Evolutionary conservation across 1,140 invertebrate genomes (phyloP), one percentile per base, ranked within the genome.

Genomic region (Dolichoris vasculosae): DNA sequence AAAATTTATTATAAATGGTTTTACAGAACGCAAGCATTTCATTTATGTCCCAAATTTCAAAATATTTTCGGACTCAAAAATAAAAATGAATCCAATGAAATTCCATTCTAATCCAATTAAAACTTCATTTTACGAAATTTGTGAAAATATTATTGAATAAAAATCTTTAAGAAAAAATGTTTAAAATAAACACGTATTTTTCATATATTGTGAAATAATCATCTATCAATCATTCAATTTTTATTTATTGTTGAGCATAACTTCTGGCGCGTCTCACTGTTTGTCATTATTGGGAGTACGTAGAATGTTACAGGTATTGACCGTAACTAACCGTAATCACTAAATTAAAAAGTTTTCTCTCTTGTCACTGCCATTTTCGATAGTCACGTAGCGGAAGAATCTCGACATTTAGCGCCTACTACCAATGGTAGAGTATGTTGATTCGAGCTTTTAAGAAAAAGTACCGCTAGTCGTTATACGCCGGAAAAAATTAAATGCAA

Each of bases 311-410:
- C 82, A 46, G 73, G 73, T 43, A 23, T 77, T 46, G 69, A 71
- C 35, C 55, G 82, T 73, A n/a, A 84, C 48, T 84, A 80, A 84
- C 40, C 35, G 67, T 73, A 85, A 85, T 81, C 59, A 64, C 48
- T 75, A 81, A 80, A 85, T 85, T 81, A 85, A 85, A 80, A 85
- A 85, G 51, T 85, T 85, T 71, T 23, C n/a, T 15, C 30, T 20
- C 23, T 64, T 43, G 23, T 84, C 73, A 43, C 38, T 30, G 71
- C 26, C 48, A 71, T 11, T 32, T 81, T 32, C 30, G 55, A 17
- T 55, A 17, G 51, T 55, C 15, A 13, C 40, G 30, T 38, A 26
- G 30, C 23, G 64, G 11, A 46, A 17, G 35, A 55, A 71, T 77
- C 75, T 67, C 59, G 43, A 43, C 38, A 48, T 76, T 76, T 30